These are phyloP conservation scores for Keiferia lycopersicella DNA, from an alignment of 2,888 invertebrate species.

Conservation along the genomic window DNA sequence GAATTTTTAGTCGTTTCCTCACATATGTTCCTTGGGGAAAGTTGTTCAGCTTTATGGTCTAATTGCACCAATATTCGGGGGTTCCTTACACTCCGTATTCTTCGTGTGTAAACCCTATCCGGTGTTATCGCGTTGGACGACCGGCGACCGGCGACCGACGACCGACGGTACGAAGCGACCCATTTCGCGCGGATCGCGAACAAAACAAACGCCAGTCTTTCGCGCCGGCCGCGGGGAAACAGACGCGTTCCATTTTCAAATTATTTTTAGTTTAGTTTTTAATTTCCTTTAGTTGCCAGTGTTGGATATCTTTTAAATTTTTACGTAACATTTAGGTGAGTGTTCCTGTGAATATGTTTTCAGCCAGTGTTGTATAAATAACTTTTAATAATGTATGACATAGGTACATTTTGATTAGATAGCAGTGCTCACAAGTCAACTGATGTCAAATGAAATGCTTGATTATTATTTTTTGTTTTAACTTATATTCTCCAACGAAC, in stretches of 20 bases:
- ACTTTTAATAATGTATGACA: background rate
- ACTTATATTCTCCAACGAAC: no score
- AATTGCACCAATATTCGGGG: no score
- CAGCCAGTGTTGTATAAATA: background rate
- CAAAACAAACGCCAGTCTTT: conserved; percentile 25
- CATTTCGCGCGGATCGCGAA: conserved; percentile 32
- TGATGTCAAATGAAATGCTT: background rate
- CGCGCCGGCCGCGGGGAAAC: conserved; percentile 28
- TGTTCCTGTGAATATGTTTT: background rate
- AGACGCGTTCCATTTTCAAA: conserved; percentile 25
- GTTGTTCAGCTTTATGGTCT: no score
- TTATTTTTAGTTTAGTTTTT: background rate
- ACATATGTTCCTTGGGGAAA: no score
- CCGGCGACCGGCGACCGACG: background rate
- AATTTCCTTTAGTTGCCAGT: conserved; percentile 23
- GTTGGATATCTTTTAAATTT: background rate
- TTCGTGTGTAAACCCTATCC: no score
- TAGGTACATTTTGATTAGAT: background rate
- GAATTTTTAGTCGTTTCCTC: no score
- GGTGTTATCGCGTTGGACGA: background rate
- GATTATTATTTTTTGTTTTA: no score
- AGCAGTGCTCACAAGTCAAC: background rate
- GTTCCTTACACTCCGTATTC: no score
- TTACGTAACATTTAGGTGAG: conserved; percentile 11
- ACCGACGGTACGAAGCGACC: conserved; percentile 15